A percentile compares a stretch with the other conserved stretches of the same genome.
phyloP scores from a whole-genome alignment of 2,888 invertebrate genomes.

The Agapetus fuscipes region DNA sequence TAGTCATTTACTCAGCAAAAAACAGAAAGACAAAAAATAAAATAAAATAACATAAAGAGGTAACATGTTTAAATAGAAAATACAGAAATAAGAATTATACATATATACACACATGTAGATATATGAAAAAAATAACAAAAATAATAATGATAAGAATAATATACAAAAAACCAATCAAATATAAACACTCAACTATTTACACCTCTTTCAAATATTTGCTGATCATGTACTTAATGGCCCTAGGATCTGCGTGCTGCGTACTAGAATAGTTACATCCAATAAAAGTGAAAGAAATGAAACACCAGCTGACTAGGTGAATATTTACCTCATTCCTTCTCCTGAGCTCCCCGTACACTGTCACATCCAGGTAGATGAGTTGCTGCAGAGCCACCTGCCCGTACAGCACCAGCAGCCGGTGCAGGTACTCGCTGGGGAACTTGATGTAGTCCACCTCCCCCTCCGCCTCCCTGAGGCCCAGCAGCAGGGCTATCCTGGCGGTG shows the following conservation, averaged over 20 bases:
- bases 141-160: no score
- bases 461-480: conserved; percentile 20
- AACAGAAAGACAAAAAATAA: no score
- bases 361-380: conserved; percentile 74
- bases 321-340: conserved; percentile 40
- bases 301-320: not conserved
- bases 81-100: no score
- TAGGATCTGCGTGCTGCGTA: conserved; percentile 10
- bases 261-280: conserved; percentile 3
- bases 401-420: conserved; percentile 47
- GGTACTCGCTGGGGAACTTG: conserved; percentile 32
- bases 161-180: no score
- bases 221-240: no score
- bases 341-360: conserved; percentile 72
- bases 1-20: no score
- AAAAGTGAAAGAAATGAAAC: conserved; percentile 3
- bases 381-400: conserved; percentile 71
- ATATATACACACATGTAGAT: no score
- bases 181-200: no score
- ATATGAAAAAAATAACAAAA: no score
- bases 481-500: conserved; percentile 36
- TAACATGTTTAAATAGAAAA: no score
- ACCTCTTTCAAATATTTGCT: no score
- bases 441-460: conserved; percentile 32
- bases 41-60: no score